Percentiles rank a stretch among this genome's conserved stretches.
Conservation (phyloP, 2,888 invertebrate species). For the Microctonus aethiopoides region DNA sequence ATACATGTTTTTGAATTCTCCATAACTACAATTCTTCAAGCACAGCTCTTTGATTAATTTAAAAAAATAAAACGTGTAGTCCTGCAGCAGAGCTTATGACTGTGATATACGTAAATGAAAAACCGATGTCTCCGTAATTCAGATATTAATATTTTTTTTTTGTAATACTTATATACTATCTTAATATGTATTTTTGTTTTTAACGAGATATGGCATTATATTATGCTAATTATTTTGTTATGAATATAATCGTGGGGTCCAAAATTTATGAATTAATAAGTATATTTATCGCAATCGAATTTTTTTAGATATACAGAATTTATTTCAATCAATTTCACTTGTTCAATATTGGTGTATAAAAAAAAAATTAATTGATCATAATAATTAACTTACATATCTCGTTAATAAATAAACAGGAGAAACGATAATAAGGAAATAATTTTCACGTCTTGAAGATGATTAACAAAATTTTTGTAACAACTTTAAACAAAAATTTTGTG, state of each 20-base stretch:
- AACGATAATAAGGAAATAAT: not conserved
- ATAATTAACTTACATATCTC: not conserved
- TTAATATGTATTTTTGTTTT: too few relatives aligned
- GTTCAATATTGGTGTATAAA: not conserved
- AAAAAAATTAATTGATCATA: not conserved
- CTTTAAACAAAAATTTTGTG: not conserved
- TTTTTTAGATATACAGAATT: not conserved
- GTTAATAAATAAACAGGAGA: not conserved
- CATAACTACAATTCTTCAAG: slow-evolving; percentile 14
- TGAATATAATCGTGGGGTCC: too few relatives aligned
- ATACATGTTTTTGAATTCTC: not conserved
- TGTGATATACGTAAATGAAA: slow-evolving; percentile 58
- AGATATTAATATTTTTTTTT: too few relatives aligned
- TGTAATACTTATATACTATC: too few relatives aligned
- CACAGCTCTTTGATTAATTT: slow-evolving; percentile 44
- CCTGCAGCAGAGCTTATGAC: slow-evolving; percentile 61
- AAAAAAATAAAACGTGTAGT: slow-evolving; percentile 42
- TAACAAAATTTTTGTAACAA: not conserved
- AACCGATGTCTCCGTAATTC: slow-evolving; percentile 28
- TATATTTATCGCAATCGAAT: too few relatives aligned
- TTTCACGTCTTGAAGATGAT: not conserved
- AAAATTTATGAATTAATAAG: too few relatives aligned
- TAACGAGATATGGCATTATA: too few relatives aligned
- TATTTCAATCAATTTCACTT: not conserved
- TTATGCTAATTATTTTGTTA: too few relatives aligned